Conservation (phyloP, 2,888 invertebrate genomes). For the Lycocerus yunnanus region DNA sequence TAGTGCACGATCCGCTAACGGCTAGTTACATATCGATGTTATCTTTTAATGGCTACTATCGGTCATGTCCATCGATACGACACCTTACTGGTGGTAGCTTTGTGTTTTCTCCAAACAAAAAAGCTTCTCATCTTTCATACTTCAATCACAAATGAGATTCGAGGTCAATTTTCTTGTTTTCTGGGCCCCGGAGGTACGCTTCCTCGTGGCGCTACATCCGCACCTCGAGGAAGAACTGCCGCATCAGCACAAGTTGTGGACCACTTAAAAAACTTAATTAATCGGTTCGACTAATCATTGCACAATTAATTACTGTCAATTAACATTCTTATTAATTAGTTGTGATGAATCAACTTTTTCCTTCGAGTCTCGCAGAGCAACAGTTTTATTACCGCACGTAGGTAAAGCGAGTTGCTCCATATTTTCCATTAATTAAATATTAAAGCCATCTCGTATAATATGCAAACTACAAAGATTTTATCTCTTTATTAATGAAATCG, state of each 20-base stretch:
- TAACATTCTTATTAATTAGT: background rate
- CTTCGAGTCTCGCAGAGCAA: background rate
- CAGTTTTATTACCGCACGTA: background rate
- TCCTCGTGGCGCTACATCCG: background rate
- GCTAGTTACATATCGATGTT: slow-evolving; percentile 42
- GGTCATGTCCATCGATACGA: slow-evolving; percentile 42
- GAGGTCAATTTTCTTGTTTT: background rate
- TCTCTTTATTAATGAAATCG: slow-evolving; percentile 34
- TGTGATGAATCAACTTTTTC: background rate
- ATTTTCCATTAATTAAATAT: slow-evolving; percentile 45
- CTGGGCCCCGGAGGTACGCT: background rate
- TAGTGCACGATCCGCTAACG: slow-evolving; percentile 46
- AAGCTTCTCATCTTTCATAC: background rate
- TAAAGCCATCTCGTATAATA: slow-evolving; percentile 36
- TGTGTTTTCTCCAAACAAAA: slow-evolving; percentile 7
- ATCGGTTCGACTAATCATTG: background rate
- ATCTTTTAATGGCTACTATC: slow-evolving; percentile 43
- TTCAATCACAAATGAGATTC: background rate
- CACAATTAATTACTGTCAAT: background rate
- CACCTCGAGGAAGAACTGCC: background rate
- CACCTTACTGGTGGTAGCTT: slow-evolving; percentile 36
- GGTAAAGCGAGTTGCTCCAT: slow-evolving; percentile 32
- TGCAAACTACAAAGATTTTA: slow-evolving; percentile 42
- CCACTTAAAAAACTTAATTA: background rate
- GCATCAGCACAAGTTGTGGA: background rate